Conservation (phyloP, 2,888 invertebrate genomes). For the Chironomus riparius region DNA sequence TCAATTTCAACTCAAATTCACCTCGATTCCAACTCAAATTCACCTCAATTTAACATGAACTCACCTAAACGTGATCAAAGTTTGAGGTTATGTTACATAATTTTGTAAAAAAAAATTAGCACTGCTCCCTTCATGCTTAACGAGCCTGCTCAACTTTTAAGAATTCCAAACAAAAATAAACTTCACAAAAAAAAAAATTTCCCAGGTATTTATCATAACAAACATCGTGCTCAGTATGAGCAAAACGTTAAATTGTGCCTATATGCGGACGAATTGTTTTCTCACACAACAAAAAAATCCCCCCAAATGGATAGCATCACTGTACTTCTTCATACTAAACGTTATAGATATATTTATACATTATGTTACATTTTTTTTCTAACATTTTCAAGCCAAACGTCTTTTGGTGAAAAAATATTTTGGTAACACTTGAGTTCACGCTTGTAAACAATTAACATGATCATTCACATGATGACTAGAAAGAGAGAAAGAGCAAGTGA, state of each 20-base stretch:
- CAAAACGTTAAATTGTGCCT: neutral
- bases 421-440: conserved; percentile 16
- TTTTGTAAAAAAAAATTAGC: too few species aligned
- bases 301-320: neutral
- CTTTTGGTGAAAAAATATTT: conserved; percentile 20
- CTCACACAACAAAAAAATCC: neutral
- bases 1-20: too few species aligned
- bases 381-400: neutral
- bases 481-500: too few species aligned
- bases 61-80: too few species aligned
- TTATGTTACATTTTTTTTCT: too few species aligned
- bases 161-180: neutral
- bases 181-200: neutral
- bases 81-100: too few species aligned
- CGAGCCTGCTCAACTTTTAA: too few species aligned
- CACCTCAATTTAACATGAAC: too few species aligned
- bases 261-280: neutral
- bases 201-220: conserved; percentile 20
- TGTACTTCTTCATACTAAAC: too few species aligned
- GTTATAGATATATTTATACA: too few species aligned
- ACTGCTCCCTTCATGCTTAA: too few species aligned
- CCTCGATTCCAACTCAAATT: too few species aligned
- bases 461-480: neutral
- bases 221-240: neutral
- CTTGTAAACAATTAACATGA: conserved; percentile 23